Evolutionary conservation across 1,140 invertebrate genomes (phyloP).

Genomic region (Bombus consobrinus): DNA sequence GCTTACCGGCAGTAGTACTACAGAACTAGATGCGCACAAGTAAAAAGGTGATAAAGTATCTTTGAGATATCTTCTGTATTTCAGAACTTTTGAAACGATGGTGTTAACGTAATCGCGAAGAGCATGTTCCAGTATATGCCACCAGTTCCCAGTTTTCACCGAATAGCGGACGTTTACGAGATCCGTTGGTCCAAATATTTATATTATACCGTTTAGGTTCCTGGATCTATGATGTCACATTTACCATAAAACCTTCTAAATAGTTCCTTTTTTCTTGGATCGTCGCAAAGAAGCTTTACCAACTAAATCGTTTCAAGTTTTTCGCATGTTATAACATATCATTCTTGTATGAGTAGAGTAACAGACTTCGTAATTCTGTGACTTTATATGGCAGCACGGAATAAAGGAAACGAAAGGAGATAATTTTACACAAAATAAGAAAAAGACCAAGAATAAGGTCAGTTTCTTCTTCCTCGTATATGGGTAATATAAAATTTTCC

Average conservation of each 20-base stretch:
- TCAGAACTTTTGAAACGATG: slow-evolving; percentile 14
- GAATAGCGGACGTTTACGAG: slow-evolving; percentile 62
- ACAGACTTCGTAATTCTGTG: background rate
- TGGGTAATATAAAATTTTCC: too few species aligned
- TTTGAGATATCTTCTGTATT: background rate
- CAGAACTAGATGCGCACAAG: background rate
- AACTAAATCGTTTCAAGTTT: background rate
- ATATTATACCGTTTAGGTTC: slow-evolving; percentile 52
- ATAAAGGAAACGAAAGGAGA: too few species aligned
- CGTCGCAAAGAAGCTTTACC: background rate
- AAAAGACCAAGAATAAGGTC: too few species aligned
- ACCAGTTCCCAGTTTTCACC: slow-evolving; percentile 41
- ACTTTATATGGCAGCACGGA: too few species aligned
- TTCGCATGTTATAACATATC: background rate
- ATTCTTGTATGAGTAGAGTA: too few species aligned
- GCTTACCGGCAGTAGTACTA: too few species aligned
- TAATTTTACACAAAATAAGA: too few species aligned
- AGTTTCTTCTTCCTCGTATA: too few species aligned
- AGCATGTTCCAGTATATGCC: slow-evolving; percentile 26
- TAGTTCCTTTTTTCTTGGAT: background rate
- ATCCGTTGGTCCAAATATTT: slow-evolving; percentile 65
- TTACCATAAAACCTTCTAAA: slow-evolving; percentile 42
- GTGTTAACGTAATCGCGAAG: slow-evolving; percentile 26
- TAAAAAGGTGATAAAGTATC: background rate
- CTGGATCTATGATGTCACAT: slow-evolving; percentile 66